Conservation (phyloP, 2,888 invertebrate genomes). For the Drosophila stalkeri region DNA sequence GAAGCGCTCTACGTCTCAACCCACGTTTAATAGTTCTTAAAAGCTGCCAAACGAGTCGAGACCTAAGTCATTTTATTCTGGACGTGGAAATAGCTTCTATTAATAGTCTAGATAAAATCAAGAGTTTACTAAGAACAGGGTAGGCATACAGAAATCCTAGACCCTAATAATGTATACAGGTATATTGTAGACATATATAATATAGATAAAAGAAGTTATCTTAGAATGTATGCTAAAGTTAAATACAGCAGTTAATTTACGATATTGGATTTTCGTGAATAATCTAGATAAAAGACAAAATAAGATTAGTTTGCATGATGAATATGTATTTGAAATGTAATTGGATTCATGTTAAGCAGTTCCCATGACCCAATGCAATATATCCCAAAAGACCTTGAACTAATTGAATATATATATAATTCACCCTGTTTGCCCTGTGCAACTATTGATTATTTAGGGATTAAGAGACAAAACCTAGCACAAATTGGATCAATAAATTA, state of each 20-base stretch:
- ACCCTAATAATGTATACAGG: not conserved
- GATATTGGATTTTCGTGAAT: not conserved
- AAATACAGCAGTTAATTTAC: not conserved
- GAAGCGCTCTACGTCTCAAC: constrained; percentile 14
- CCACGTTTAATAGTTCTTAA: constrained; percentile 9
- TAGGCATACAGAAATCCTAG: not conserved
- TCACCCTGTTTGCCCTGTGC: not conserved
- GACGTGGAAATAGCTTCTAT: not conserved
- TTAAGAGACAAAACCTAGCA: not conserved
- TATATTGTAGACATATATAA: not conserved
- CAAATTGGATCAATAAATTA: constrained; percentile 6
- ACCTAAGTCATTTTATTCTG: not conserved
- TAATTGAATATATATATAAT: constrained; percentile 4
- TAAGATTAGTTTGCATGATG: not conserved
- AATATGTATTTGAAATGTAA: not conserved
- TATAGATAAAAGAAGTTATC: not conserved
- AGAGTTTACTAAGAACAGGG: not conserved
- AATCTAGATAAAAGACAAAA: not conserved
- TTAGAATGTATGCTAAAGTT: not conserved
- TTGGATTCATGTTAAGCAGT: not conserved
- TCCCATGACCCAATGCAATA: not conserved
- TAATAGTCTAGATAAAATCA: constrained; percentile 6
- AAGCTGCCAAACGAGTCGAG: constrained; percentile 44
- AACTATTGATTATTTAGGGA: not conserved
- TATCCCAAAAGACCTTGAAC: constrained; percentile 13